Percentiles rank a stretch among this genome's conserved stretches.
Evolutionary conservation across 2,888 invertebrate genomes (phyloP).

Genomic region (Tiphia femorata): DNA sequence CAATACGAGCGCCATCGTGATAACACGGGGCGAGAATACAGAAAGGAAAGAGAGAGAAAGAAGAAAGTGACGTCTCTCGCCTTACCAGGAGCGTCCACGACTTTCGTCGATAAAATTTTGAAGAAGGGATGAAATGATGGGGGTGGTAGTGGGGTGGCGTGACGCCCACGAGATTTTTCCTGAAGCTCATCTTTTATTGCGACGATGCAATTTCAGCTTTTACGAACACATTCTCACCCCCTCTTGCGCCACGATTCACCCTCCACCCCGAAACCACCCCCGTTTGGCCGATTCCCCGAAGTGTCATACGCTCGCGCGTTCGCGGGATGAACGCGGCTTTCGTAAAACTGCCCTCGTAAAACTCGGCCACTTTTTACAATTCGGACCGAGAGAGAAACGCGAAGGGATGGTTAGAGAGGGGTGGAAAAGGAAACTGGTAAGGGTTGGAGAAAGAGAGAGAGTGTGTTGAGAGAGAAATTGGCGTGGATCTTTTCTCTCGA

Average conservation of each 20-base stretch:
- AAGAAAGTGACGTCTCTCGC: conserved; percentile 6
- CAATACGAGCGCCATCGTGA: conserved; percentile 7
- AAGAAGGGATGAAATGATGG: too few relatives aligned
- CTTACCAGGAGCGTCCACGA: not conserved
- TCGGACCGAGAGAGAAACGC: not conserved
- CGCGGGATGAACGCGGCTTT: conserved; percentile 29
- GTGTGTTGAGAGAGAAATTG: not conserved
- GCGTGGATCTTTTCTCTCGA: too few relatives aligned
- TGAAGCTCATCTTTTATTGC: conserved; percentile 33
- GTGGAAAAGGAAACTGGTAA: not conserved
- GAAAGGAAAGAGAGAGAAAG: conserved; percentile 19
- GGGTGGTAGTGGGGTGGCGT: too few relatives aligned
- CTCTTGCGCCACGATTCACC: not conserved
- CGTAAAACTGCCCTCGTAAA: conserved; percentile 30
- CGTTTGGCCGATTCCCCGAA: conserved; percentile 9
- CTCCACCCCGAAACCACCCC: conserved; percentile 7
- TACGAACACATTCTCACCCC: conserved; percentile 24
- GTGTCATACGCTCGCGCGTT: conserved; percentile 25
- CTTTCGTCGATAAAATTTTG: not conserved
- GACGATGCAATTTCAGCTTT: conserved; percentile 29
- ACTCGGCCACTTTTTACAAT: conserved; percentile 21
- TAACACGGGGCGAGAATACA: not conserved
- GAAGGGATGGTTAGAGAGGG: not conserved
- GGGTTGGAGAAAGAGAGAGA: too few relatives aligned
- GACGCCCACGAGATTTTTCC: too few relatives aligned